Conservation (phyloP, 2,888 invertebrate genomes). For the Macrophya alboannulata region DNA sequence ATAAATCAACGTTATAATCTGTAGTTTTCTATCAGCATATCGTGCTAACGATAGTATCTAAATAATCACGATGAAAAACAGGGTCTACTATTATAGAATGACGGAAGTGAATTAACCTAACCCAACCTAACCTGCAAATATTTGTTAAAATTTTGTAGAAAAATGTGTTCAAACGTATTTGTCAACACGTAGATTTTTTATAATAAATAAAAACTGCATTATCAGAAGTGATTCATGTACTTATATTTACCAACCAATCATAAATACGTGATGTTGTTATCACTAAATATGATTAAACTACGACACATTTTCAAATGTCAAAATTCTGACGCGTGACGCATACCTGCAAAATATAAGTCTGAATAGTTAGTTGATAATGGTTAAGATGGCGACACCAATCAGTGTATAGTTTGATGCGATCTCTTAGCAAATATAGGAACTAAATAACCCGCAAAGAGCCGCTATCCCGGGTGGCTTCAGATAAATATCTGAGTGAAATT, state of each 20-base stretch:
- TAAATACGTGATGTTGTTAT: neutral
- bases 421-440: neutral
- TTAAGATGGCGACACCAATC: neutral
- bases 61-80: neutral
- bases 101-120: neutral
- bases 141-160: neutral
- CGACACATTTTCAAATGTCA: conserved; percentile 39
- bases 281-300: neutral
- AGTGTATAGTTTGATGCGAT: neutral
- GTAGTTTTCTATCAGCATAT: neutral
- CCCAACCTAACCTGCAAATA: conserved; percentile 32
- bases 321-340: neutral
- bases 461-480: neutral
- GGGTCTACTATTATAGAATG: neutral
- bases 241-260: neutral
- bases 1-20: conserved; percentile 4
- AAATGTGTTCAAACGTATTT: neutral
- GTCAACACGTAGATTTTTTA: neutral
- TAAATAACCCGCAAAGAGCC: neutral
- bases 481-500: neutral
- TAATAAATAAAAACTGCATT: neutral
- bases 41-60: neutral
- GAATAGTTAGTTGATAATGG: neutral
- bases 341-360: neutral
- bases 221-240: neutral